Conservation (phyloP, 1,140 invertebrate genomes). For the Heterodera carotae region DNA sequence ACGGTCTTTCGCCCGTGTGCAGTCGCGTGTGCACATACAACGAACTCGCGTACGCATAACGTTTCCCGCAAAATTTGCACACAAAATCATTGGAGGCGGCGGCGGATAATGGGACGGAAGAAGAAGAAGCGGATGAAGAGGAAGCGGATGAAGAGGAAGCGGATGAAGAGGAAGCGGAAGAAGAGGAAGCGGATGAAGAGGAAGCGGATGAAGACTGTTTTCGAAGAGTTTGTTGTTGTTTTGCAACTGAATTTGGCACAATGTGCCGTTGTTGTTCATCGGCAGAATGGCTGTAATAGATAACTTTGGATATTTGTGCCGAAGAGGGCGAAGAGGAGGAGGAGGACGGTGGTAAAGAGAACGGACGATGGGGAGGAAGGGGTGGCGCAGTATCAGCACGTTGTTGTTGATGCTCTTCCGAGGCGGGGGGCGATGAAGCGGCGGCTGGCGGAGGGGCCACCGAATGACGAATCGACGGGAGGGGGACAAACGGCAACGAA, state of each 20-base stretch:
- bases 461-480: background rate
- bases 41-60: slow-evolving; percentile 61
- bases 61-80: slow-evolving; percentile 62
- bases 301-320: background rate
- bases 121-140: background rate
- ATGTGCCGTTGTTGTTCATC: background rate
- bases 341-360: background rate
- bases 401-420: background rate
- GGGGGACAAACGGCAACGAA: background rate
- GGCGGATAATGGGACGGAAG: background rate
- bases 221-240: background rate
- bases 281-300: too few relatives aligned
- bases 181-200: too few relatives aligned
- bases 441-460: too few relatives aligned
- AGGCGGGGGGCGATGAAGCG: background rate
- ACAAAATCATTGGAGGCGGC: slow-evolving; percentile 48
- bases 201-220: slow-evolving; percentile 12
- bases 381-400: background rate
- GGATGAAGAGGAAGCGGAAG: too few relatives aligned
- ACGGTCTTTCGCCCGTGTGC: slow-evolving; percentile 61
- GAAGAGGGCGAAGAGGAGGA: too few relatives aligned
- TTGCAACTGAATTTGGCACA: background rate
- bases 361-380: background rate
- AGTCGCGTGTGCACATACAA: slow-evolving; percentile 60
- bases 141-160: background rate